phyloP scores from a whole-genome alignment of 2,113 vertebrate genomes.

The Orycteropus afer region DNA sequence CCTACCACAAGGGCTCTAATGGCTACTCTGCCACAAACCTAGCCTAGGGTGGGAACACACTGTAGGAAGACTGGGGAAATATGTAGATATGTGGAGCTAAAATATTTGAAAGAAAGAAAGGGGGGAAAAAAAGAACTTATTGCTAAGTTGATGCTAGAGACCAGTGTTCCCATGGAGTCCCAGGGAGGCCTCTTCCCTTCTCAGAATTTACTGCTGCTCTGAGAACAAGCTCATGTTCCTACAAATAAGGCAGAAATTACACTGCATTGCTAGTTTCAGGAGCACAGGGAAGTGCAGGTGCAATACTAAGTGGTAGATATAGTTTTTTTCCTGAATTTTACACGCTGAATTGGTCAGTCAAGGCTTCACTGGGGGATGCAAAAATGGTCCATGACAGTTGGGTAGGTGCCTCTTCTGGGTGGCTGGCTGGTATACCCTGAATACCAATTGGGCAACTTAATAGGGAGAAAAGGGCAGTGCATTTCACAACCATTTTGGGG shows the following conservation, averaged over 20 bases:
- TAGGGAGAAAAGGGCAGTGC: not conserved
- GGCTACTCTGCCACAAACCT: not conserved
- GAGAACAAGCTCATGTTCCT: not conserved
- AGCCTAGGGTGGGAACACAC: not conserved
- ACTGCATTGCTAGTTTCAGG: rapidly evolving
- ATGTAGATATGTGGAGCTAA: not conserved
- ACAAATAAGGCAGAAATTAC: not conserved
- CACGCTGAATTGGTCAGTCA: not conserved
- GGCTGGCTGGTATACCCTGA: not conserved
- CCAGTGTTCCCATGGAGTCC: not conserved
- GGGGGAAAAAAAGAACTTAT: too few species aligned
- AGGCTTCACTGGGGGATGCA: not conserved
- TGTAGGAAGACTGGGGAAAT: not conserved
- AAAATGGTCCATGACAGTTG: not conserved
- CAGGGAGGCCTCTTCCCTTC: not conserved
- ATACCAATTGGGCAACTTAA: not conserved
- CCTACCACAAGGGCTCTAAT: not conserved
- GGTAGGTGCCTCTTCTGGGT: not conserved
- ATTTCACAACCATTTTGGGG: not conserved
- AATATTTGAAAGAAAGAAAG: not conserved
- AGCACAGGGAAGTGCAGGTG: rapidly evolving
- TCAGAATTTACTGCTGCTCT: not conserved
- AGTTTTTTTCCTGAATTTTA: not conserved
- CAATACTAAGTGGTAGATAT: rapidly evolving
- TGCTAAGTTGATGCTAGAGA: not conserved